Evolutionary conservation across 2,113 vertebrate species (phyloP), one percentile per base, ranked within the genome.

Genomic region (Apteryx mantelli): DNA sequence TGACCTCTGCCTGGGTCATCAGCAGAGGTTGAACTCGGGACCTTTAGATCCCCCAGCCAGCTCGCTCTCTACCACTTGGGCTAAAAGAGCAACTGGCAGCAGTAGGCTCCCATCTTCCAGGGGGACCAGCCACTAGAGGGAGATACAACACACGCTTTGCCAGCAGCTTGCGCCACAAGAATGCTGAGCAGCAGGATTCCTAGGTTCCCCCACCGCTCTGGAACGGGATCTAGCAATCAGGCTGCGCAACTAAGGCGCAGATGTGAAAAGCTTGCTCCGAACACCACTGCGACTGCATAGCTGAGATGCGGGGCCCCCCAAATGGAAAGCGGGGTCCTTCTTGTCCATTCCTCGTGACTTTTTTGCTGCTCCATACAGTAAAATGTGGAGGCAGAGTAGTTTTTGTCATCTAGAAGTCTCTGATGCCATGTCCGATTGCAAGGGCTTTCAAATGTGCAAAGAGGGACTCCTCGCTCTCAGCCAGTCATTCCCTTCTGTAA

Each of bases 291-390:
- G 2, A 30, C 4, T 2, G 34, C 48, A 58, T 26, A 70, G 36
- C 44, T 36, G 53, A 52, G 79, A 24, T 2, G 13, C 1, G 1
- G 25, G 26, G 44, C 48, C 40, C 71, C 82, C 64, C 15, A 6
- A 84, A 18, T 0, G 2, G 40, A 69, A 42, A 1, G 0, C 2
- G 1, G 46, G 52, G 18, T 4, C 82, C 70, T 40, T 50, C 44
- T 25, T 28, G 20, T 13, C 75, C 24, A 1, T 12, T 16, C 15
- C 53, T 74, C 5, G 5, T 2, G 20, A 17, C 32, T 26, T 3
- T 32, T 46, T 58, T 50, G 82, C 79, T 81, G 55, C 44, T 74
- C 34, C 40, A 9, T 4, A 19, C 0, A 69, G 77, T 61, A 84
- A 40, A 40, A 20, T n/a, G 10, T 11, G 74, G 48, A 52, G 46